Evolutionary conservation across 2,113 vertebrate species (phyloP).

Genomic region (Chloropsis cyanopogon): DNA sequence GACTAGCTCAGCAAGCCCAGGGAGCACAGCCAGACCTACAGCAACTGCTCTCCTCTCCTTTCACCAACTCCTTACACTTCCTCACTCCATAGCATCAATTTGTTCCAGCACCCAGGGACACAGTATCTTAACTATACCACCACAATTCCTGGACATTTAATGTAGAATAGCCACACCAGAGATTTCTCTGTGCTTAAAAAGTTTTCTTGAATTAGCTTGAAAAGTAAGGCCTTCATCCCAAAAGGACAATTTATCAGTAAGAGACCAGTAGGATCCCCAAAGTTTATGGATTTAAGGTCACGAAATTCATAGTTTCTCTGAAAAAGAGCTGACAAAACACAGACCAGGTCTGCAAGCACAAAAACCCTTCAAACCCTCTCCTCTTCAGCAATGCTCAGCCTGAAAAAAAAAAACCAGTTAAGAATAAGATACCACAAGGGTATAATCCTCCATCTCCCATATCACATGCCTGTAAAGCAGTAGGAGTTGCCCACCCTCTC

Average conservation of each 20-base stretch:
- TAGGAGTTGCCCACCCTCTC: background rate
- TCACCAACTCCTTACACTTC: background rate
- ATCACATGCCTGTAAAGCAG: background rate
- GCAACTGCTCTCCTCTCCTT: background rate
- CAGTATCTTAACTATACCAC: background rate
- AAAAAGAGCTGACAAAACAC: background rate
- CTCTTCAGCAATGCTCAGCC: background rate
- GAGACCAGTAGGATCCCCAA: background rate
- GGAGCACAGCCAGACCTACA: background rate
- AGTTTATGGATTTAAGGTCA: background rate
- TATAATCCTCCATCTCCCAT: background rate
- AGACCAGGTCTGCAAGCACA: background rate
- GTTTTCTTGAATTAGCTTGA: background rate
- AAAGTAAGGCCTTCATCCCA: background rate
- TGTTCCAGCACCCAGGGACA: background rate
- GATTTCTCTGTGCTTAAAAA: background rate
- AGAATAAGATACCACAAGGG: background rate
- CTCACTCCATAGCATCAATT: background rate
- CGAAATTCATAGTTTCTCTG: background rate
- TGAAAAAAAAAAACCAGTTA: background rate
- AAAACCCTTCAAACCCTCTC: background rate
- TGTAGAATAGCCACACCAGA: background rate
- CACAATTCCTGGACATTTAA: background rate
- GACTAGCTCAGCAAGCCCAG: background rate
- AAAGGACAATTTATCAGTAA: background rate